These are phyloP conservation scores for Cetonia aurata DNA, from an alignment of 2,888 invertebrate species.

Conservation along the genomic window DNA sequence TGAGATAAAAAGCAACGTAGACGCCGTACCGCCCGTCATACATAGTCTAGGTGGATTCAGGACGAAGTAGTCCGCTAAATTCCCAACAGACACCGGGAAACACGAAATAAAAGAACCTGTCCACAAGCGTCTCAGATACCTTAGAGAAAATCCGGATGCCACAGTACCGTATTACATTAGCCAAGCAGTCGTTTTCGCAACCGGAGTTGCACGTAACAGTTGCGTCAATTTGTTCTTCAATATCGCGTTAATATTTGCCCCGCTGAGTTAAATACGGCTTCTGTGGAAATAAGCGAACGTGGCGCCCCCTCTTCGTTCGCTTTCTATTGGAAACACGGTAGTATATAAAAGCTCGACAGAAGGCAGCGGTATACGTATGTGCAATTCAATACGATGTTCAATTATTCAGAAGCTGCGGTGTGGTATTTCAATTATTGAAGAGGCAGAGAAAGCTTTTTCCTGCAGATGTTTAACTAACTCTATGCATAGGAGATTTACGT, in stretches of 20 bases:
- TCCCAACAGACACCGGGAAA: slow-evolving; percentile 15
- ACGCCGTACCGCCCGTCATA: background rate
- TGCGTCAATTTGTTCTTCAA: slow-evolving; percentile 16
- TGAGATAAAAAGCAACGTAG: no score
- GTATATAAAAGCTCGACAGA: background rate
- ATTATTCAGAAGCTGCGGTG: slow-evolving; percentile 22
- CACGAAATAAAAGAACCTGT: slow-evolving; percentile 4
- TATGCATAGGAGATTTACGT: slow-evolving; percentile 4
- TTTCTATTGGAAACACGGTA: background rate
- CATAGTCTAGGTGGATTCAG: background rate
- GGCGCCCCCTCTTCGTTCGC: no score
- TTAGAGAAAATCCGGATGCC: slow-evolving; percentile 4
- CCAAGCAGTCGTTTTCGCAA: background rate
- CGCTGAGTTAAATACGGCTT: background rate
- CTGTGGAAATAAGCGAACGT: background rate
- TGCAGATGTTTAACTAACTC: slow-evolving; percentile 4
- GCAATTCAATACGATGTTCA: slow-evolving; percentile 35
- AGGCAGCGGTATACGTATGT: background rate
- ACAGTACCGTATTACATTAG: slow-evolving; percentile 15
- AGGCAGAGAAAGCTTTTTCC: slow-evolving; percentile 10
- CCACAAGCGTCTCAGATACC: slow-evolving; percentile 11
- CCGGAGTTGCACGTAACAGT: slow-evolving; percentile 1
- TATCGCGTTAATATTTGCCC: slow-evolving; percentile 26
- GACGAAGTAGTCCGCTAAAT: background rate
- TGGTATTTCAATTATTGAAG: slow-evolving; percentile 35